phyloP scores from a whole-genome alignment of 1,140 invertebrate species.

The Popillia japonica region DNA sequence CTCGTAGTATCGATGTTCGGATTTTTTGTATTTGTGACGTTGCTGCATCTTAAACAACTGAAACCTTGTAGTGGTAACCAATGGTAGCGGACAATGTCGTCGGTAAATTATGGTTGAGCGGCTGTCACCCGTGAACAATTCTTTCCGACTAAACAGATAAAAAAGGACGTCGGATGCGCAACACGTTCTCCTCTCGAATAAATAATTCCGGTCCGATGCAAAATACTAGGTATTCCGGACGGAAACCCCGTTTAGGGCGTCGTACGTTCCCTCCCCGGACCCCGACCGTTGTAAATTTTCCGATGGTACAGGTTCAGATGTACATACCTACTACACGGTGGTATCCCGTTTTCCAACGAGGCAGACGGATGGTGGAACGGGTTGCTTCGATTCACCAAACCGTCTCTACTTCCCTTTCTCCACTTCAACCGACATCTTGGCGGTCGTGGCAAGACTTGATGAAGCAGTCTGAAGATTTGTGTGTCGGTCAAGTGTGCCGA shows the following conservation, averaged over 20 bases:
- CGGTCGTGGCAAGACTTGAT: constrained; percentile 32
- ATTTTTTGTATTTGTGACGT: background rate
- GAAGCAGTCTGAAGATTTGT: constrained; percentile 55
- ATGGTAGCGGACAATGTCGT: background rate
- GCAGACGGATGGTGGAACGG: background rate
- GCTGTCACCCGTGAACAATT: constrained; percentile 30
- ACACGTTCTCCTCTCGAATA: constrained; percentile 26
- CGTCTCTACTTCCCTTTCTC: background rate
- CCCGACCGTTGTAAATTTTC: constrained; percentile 32
- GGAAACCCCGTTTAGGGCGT: constrained; percentile 23
- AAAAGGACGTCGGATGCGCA: constrained; percentile 23
- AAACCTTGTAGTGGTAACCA: background rate
- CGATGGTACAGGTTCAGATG: background rate
- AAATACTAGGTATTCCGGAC: constrained; percentile 31
- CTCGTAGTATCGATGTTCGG: too few relatives aligned
- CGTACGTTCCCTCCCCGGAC: background rate
- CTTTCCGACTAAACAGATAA: constrained; percentile 24
- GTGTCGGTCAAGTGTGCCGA: constrained; percentile 60
- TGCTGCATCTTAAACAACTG: background rate
- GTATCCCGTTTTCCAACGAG: background rate
- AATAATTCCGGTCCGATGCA: constrained; percentile 29
- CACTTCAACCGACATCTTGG: constrained; percentile 24
- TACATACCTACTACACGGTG: background rate
- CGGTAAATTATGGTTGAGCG: constrained; percentile 22
- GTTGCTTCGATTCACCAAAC: constrained; percentile 14